Base-by-base conservation (phyloP, 2,113 vertebrate species). In the Atlantisia rogersi region DNA sequence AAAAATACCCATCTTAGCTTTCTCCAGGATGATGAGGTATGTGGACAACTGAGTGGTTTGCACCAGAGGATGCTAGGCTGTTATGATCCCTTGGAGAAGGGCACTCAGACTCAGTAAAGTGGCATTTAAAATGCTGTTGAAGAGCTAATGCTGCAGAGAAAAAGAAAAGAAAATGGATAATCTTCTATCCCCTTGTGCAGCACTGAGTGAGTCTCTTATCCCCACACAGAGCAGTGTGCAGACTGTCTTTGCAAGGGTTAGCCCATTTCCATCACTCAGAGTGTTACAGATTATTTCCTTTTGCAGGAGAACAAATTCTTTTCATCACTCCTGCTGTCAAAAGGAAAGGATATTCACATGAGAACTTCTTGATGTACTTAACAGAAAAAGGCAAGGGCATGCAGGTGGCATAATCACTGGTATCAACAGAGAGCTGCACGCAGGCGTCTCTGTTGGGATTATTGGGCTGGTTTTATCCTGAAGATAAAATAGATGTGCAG, bases 401-500 rank as follows among this genome's bases (percentile, higher is more conserved):
- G 1, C 5, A 29, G 12, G 26, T 55, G 39, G 21, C 11, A 5
- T 55, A 37, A 20, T 90, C 25, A 3, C 17, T 59, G 32, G 4
- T 79, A 40, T 73, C 28, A 40, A 25, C 5, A 64, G 78, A 24
- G 46, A 75, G 20, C 78, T 77, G 59, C 14, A 1, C 17, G 52
- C 42, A 35, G 42, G 10, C 15, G 2, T 52, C 39, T 56, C 39
- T 20, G 48, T 44, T 40, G 22, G 28, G 11, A 4, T 69, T 73
- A n/a, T n/a, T 2, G 2, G 53, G 10, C 53, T 65, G 35, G 3
- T 3, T 80, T 65, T 77, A 9, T 52, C 44, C 48, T 52, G 28
- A 2, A 1, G 52, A 37, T 55, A 7, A n/a, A 71, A 58, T 18
- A 8, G 16, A 10, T 0, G 0, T 40, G 35, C 42, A 68, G 62